phyloP scores from a whole-genome alignment of 2,888 invertebrate species.

The Lagria hirta region DNA sequence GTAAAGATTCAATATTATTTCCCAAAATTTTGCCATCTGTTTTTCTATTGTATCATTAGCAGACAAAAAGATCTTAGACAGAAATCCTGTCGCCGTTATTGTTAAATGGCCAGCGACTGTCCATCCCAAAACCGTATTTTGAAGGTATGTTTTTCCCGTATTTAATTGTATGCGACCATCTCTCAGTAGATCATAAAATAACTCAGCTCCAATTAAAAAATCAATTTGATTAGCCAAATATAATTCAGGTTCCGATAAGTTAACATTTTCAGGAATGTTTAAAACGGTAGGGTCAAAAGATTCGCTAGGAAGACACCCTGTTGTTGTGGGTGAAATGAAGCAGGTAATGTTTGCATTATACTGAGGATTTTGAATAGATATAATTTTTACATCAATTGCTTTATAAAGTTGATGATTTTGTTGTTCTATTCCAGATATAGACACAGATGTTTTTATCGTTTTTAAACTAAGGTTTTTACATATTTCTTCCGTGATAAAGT shows the following conservation, averaged over 20 bases:
- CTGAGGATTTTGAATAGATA: conserved; percentile 6
- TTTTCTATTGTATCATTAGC: conserved; percentile 4
- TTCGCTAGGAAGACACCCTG: not conserved
- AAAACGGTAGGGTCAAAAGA: conserved; percentile 5
- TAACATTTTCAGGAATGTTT: conserved; percentile 8
- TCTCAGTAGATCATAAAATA: conserved; percentile 10
- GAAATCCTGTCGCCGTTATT: not conserved
- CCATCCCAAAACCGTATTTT: conserved; percentile 20
- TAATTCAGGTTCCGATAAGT: conserved; percentile 7
- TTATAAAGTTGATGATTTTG: not conserved
- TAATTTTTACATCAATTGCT: conserved; percentile 1
- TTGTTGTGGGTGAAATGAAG: conserved; percentile 8
- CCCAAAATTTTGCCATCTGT: conserved; percentile 11
- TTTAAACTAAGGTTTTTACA: conserved; percentile 4
- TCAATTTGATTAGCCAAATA: conserved; percentile 8
- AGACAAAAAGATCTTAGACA: not conserved
- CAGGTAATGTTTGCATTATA: conserved; percentile 8
- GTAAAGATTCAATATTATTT: conserved; percentile 8
- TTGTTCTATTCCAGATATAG: conserved; percentile 5
- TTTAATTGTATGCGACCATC: conserved; percentile 13
- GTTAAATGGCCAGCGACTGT: conserved; percentile 18
- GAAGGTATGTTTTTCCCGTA: conserved; percentile 7
- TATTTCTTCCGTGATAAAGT: conserved; percentile 12
- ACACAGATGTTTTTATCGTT: not conserved
- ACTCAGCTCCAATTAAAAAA: conserved; percentile 4